Evolutionary conservation across 2,797 vertebrate genomes (phyloP), one percentile per base, ranked within the genome.

Genomic region (Trematomus bernacchii): DNA sequence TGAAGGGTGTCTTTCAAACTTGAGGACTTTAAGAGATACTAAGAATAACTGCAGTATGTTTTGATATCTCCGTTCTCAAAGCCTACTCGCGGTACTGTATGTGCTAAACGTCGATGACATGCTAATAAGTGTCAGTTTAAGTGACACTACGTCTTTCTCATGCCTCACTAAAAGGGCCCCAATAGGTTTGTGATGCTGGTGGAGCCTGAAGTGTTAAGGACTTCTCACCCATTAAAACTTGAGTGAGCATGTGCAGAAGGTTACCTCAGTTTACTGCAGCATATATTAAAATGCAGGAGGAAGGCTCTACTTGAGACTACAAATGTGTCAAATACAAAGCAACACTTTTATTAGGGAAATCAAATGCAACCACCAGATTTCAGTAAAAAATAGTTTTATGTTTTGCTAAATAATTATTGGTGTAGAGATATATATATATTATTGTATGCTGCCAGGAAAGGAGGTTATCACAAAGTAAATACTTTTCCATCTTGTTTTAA

Each of bases 251-350:
- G 72, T 72, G 50, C 58, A 4, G 27, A 33, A 57, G 44, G 67
- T 71, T 72, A 63, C 23, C 19, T 58, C 23, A 60, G 66, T 71
- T 3, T 60, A 50, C 70, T 51, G 66, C 66, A 68, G 70, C 58
- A 50, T 63, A 27, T 30, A 42, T 67, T 53, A 63, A 42, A n/a
- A 65, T 27, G 40, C 37, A 62, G 61, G 50, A 37, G 27, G 19
- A 19, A 61, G 66, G 23, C 14, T 70, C 16, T 10, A n/a, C 47
- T 37, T 37, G 2, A 18, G 61, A 59, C 10, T 62, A 53, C n/a
- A 37, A 37, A 37, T 37, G 33, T 52, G 62, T 66, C 18, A 43
- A 71, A 79, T 53, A 62, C 40, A 73, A 44, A 70, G n/a, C 15
- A 59, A 54, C 10, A 55, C 2, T 58, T 54, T 23, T 10, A 19